Evolutionary conservation across 2,797 vertebrate species (phyloP).

Genomic region (Anabas testudineus): DNA sequence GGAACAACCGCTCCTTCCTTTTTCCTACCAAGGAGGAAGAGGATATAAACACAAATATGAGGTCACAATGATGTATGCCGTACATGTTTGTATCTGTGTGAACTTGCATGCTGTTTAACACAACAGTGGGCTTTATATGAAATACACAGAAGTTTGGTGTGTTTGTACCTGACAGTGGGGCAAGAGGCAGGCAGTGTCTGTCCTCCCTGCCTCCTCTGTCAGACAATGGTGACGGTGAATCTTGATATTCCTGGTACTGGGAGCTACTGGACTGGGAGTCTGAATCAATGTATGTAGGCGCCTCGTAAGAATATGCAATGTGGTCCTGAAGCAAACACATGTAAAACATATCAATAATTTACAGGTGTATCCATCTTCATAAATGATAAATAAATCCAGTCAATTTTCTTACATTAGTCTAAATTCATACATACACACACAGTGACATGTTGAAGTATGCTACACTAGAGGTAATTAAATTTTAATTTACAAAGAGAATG

Average conservation of each 20-base stretch:
- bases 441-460: not conserved
- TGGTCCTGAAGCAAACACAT: constrained; percentile 68
- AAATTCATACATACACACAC: not conserved
- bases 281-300: constrained; percentile 77
- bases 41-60: constrained; percentile 25
- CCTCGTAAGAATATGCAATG: constrained; percentile 56
- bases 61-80: constrained; percentile 15
- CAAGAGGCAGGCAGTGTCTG: constrained; percentile 64
- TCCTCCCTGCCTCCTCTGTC: constrained; percentile 62
- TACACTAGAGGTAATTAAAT: not conserved
- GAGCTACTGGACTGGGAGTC: constrained; percentile 86
- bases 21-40: constrained; percentile 76
- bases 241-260: constrained; percentile 81
- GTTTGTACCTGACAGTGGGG: constrained; percentile 75
- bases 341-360: constrained; percentile 3
- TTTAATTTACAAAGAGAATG: not conserved
- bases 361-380: not conserved
- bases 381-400: constrained; percentile 10
- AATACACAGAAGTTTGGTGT: not conserved
- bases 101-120: not conserved
- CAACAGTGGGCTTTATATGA: not conserved
- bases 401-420: not conserved
- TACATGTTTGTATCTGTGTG: not conserved
- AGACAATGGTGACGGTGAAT: constrained; percentile 75
- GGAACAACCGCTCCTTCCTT: constrained; percentile 87